Percentiles rank a stretch among this genome's conserved stretches.
phyloP scores from a whole-genome alignment of 1,140 invertebrate species.

The Solen grandis region DNA sequence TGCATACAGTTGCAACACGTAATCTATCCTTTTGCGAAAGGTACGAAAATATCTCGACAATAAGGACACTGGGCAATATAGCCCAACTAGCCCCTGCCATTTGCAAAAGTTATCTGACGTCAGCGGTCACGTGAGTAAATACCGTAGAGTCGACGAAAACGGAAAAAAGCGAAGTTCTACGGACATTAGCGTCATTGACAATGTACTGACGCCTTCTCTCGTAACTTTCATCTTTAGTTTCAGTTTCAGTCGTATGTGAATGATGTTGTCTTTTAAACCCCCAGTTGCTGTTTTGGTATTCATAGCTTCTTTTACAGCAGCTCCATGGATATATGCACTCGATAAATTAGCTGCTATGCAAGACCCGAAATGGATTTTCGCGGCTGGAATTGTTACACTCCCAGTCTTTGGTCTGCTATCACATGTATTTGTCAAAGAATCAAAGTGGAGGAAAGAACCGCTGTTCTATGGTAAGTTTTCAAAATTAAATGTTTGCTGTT shows the following conservation, averaged over 20 bases:
- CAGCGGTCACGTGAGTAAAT: constrained; percentile 58
- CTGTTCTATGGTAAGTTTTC: constrained; percentile 64
- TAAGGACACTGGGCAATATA: constrained; percentile 84
- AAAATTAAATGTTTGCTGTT: no score
- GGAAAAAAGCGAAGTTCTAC: no score
- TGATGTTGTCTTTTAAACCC: no score
- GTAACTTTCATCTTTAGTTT: no score
- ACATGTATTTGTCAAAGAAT: constrained; percentile 36
- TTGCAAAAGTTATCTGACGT: constrained; percentile 68
- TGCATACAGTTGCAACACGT: constrained; percentile 84
- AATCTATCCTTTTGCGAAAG: constrained; percentile 83
- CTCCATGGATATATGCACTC: constrained; percentile 56
- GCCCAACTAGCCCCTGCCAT: constrained; percentile 78
- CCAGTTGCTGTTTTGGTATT: constrained; percentile 52
- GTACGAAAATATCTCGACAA: constrained; percentile 85
- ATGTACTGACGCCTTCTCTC: no score
- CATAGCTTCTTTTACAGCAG: constrained; percentile 58
- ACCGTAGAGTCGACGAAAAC: no score
- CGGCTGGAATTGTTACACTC: constrained; percentile 55
- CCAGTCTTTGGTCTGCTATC: constrained; percentile 38
- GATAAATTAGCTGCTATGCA: constrained; percentile 59
- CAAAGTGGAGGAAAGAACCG: constrained; percentile 56
- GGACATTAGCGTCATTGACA: no score
- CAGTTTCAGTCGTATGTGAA: no score
- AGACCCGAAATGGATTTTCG: constrained; percentile 55